A percentile compares a stretch with the other conserved stretches of the same genome.
These are phyloP conservation scores for Labrus mixtus DNA, from an alignment of 2,113 vertebrate genomes.

Conservation along the genomic window DNA sequence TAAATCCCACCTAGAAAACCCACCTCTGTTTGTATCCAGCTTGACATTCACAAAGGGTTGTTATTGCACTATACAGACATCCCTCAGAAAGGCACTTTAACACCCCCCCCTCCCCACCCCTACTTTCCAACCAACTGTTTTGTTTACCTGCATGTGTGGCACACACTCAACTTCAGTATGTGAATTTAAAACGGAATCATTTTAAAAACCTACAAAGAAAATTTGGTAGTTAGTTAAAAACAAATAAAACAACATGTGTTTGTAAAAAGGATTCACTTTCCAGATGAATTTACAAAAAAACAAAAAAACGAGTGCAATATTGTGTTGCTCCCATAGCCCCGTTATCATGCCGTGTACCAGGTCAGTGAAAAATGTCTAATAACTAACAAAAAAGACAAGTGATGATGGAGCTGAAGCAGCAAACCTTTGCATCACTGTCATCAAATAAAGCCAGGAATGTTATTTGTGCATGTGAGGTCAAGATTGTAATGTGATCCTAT, in stretches of 20 bases:
- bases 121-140: constrained; percentile 40
- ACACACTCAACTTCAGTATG: constrained; percentile 48
- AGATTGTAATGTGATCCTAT: constrained; percentile 79
- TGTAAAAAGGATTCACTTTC: constrained; percentile 57
- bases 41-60: constrained; percentile 80
- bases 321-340: constrained; percentile 69
- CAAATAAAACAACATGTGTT: constrained; percentile 68
- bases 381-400: constrained; percentile 22
- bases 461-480: constrained; percentile 73
- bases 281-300: constrained; percentile 38
- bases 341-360: constrained; percentile 65
- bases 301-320: constrained; percentile 70
- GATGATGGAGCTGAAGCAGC: constrained; percentile 61
- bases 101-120: constrained; percentile 41
- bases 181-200: constrained; percentile 67
- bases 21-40: constrained; percentile 74
- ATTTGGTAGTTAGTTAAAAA: constrained; percentile 79
- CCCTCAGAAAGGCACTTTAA: constrained; percentile 86
- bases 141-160: constrained; percentile 47
- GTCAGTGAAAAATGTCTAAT: constrained; percentile 64
- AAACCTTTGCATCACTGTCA: constrained; percentile 44
- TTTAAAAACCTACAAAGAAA: constrained; percentile 66
- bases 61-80: constrained; percentile 85
- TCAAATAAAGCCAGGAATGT: constrained; percentile 74
- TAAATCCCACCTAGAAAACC: constrained; percentile 68